Evolutionary conservation across 2,797 vertebrate species (phyloP), one percentile per base, ranked within the genome.

Genomic region (Xiphophorus birchmanni): DNA sequence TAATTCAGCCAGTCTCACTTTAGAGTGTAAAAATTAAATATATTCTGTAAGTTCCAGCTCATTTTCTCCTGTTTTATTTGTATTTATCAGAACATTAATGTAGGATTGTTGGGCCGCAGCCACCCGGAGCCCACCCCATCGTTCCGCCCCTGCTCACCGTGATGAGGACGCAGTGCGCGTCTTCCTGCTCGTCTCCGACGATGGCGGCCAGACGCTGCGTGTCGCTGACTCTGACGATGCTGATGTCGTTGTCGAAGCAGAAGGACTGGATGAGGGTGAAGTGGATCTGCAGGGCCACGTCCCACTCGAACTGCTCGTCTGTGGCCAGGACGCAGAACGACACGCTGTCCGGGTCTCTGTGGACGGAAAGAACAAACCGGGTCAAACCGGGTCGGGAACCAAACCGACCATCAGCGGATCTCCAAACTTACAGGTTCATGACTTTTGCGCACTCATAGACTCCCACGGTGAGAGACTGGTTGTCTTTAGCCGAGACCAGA

Each of bases 231-330:
- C 98, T 89, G 77, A 99, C 97, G 3, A 99, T 98, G 92, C 98
- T 97, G 67, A 99, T 98, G 92, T 97, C 97, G 75, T 99, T 99
- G 92, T 99, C 98, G 13, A 98, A 99, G 90, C 98, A 99, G 93
- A 99, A 99, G 6, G 98, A 98, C 91, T 99, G 98, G 92, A 99
- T 99, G 80, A 99, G 95, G 26, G 98, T 99, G 94, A 99, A 99
- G 92, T 99, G 98, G 88, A 99, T 99, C 94, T 99, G 98, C 83
- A 99, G 95, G 2, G 98, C 98, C 4, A 99, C 95, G 88, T 99
- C 98, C 4, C 97, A 97, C 96, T 48, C 96, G 87, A 91, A 98
- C 95, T 96, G 96, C 88, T 97, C 97, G 8, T 97, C 97, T 9
- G 42, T 44, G 91, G 97, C 97, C 95, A 99, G 93, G 83, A 99